phyloP scores from a whole-genome alignment of 2,888 invertebrate species.

The Drosophila falleni region DNA sequence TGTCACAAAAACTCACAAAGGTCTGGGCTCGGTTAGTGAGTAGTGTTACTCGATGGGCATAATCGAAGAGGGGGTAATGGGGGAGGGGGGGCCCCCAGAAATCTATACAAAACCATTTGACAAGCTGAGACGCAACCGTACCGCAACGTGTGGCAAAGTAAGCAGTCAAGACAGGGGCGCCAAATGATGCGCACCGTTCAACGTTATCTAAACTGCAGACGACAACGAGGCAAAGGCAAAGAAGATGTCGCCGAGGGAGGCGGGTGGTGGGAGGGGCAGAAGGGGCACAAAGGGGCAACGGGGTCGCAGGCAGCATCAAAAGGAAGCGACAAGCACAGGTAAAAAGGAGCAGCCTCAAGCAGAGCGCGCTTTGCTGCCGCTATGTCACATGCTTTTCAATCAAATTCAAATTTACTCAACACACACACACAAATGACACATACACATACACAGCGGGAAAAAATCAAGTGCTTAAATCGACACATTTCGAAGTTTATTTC shows the following conservation, averaged over 20 bases:
- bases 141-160: slow-evolving; percentile 70
- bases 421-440: slow-evolving; percentile 24
- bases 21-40: slow-evolving; percentile 38
- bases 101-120: slow-evolving; percentile 80
- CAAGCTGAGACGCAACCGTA: slow-evolving; percentile 61
- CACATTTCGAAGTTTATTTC: too few species aligned
- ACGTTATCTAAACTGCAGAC: slow-evolving; percentile 79
- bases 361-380: slow-evolving; percentile 19
- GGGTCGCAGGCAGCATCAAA: slow-evolving; percentile 30
- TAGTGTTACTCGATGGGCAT: slow-evolving; percentile 14
- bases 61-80: not conserved
- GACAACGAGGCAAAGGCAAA: slow-evolving; percentile 24
- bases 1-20: slow-evolving; percentile 79
- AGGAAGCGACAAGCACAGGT: slow-evolving; percentile 48
- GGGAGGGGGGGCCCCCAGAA: slow-evolving; percentile 50
- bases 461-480: too few species aligned
- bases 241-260: not conserved
- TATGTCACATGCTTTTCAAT: slow-evolving; percentile 79
- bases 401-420: slow-evolving; percentile 82
- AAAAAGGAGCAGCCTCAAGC: slow-evolving; percentile 51
- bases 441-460: slow-evolving; percentile 19
- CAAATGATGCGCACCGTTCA: slow-evolving; percentile 78
- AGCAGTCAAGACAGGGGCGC: slow-evolving; percentile 74
- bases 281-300: not conserved
- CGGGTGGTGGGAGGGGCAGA: not conserved